Conservation (phyloP, 2,113 vertebrate genomes). For the Origma solitaria region DNA sequence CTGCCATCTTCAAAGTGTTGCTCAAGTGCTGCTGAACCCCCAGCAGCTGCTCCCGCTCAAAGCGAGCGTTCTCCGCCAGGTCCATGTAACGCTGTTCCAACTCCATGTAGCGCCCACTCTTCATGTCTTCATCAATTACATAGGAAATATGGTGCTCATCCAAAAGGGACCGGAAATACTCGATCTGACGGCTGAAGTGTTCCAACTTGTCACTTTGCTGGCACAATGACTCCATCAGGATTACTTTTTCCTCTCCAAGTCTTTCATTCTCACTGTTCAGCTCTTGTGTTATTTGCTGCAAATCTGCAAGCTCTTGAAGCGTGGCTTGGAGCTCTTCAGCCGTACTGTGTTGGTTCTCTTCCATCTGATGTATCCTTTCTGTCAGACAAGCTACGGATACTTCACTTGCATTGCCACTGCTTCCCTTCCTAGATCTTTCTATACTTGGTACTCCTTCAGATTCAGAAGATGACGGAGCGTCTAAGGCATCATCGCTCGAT, state of each 20-base stretch:
- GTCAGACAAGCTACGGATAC: constrained; percentile 92
- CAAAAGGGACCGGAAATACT: constrained; percentile 86
- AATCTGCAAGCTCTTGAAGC: constrained; percentile 88
- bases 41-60: constrained; percentile 91
- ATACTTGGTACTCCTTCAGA: constrained; percentile 86
- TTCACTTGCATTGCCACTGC: constrained; percentile 85
- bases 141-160: constrained; percentile 89
- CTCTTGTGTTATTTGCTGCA: constrained; percentile 94
- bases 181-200: constrained; percentile 86
- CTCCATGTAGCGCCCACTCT: constrained; percentile 91
- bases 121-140: constrained; percentile 86
- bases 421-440: constrained; percentile 84
- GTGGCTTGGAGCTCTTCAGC: constrained; percentile 95
- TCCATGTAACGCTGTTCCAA: constrained; percentile 92
- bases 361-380: constrained; percentile 94
- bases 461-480: constrained; percentile 88
- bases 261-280: constrained; percentile 92
- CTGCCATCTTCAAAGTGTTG: constrained; percentile 94
- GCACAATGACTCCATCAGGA: constrained; percentile 94
- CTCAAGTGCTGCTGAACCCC: constrained; percentile 95
- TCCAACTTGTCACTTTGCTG: constrained; percentile 93
- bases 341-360: constrained; percentile 95
- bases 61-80: constrained; percentile 87
- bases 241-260: constrained; percentile 91
- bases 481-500: constrained; percentile 91